phyloP scores from a whole-genome alignment of 2,113 vertebrate species.

The Heterotilapia buettikoferi region DNA sequence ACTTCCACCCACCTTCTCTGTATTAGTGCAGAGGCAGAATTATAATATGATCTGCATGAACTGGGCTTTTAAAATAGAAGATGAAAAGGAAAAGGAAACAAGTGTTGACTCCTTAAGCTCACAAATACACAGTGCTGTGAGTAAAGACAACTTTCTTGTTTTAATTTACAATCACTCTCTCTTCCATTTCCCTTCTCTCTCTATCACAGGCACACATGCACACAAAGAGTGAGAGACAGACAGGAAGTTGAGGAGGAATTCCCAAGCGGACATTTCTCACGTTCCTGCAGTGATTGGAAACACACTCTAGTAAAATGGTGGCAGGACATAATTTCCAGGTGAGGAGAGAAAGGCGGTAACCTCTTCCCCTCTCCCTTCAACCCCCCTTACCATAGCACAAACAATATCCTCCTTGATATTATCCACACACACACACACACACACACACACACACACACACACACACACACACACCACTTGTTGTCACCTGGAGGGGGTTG shows the following conservation, averaged over 20 bases:
- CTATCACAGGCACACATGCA: not conserved
- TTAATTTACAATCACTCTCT: not conserved
- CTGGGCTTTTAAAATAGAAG: not conserved
- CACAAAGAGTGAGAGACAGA: conserved; percentile 31
- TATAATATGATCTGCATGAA: not conserved
- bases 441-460: not conserved
- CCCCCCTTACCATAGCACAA: conserved; percentile 53
- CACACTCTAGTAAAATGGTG: conserved; percentile 76
- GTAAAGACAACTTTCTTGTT: not conserved
- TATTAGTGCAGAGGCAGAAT: not conserved
- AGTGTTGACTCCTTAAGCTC: not conserved
- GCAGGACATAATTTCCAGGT: conserved; percentile 90
- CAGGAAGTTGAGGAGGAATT: conserved; percentile 66
- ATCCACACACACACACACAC: conserved; percentile 17
- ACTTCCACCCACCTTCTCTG: not conserved
- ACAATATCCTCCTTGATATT: conserved; percentile 69
- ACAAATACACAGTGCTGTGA: not conserved
- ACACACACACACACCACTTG: conserved; percentile 33
- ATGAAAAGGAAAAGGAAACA: not conserved
- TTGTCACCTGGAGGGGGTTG: conserved; percentile 78
- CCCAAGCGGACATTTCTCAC: conserved; percentile 82
- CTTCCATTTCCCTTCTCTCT: not conserved
- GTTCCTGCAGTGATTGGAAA: conserved; percentile 84
- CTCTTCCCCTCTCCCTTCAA: conserved; percentile 52
- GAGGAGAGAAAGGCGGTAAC: conserved; percentile 91